phyloP scores from a whole-genome alignment of 2,797 vertebrate genomes.

The Darevskia nairensis region DNA sequence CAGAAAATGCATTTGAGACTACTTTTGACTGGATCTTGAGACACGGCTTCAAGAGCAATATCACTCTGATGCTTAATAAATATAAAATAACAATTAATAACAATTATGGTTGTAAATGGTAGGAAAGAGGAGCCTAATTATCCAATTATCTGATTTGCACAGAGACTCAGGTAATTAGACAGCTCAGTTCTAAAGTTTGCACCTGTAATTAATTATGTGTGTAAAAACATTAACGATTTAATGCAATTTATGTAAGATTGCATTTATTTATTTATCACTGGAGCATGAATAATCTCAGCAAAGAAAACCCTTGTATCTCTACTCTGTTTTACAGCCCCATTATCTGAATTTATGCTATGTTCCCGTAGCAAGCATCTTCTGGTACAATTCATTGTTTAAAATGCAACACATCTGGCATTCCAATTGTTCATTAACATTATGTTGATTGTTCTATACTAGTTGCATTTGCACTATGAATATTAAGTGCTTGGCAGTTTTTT shows the following conservation, averaged over 20 bases:
- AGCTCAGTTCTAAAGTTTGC: slow-evolving; percentile 47
- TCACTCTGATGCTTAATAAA: slow-evolving; percentile 19
- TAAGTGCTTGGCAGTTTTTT: background rate
- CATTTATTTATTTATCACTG: slow-evolving; percentile 32
- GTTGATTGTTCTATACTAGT: slow-evolving; percentile 9
- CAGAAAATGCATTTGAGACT: slow-evolving; percentile 32
- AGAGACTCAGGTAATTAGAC: slow-evolving; percentile 52
- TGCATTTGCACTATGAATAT: slow-evolving; percentile 13
- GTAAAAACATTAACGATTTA: slow-evolving; percentile 59
- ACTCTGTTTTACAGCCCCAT: slow-evolving; percentile 24
- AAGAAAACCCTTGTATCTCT: background rate
- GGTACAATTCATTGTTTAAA: slow-evolving; percentile 26
- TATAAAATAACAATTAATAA: slow-evolving; percentile 57
- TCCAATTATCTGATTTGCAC: slow-evolving; percentile 56
- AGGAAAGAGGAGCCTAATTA: slow-evolving; percentile 60
- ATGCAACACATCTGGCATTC: slow-evolving; percentile 16
- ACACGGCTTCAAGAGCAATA: slow-evolving; percentile 11
- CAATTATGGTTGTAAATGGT: slow-evolving; percentile 54
- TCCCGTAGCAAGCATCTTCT: background rate
- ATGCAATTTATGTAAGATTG: slow-evolving; percentile 46
- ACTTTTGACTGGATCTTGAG: background rate
- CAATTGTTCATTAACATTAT: slow-evolving; percentile 30
- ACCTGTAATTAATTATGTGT: slow-evolving; percentile 56
- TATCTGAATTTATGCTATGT: slow-evolving; percentile 31
- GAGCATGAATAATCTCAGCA: slow-evolving; percentile 2